These are phyloP conservation scores for Drosophila recens DNA, from an alignment of 2,888 invertebrate species.

Conservation along the genomic window DNA sequence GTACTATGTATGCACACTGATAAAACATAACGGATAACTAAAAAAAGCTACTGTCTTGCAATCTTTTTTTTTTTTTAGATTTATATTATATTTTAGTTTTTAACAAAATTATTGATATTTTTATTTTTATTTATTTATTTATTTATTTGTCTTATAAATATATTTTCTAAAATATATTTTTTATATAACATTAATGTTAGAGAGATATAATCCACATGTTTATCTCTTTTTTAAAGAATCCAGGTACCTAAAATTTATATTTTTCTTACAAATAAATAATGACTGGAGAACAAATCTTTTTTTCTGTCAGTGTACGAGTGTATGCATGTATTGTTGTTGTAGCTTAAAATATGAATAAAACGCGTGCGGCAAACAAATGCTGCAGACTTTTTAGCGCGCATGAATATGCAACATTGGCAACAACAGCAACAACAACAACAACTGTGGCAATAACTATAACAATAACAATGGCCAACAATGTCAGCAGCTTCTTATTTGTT, in stretches of 20 bases:
- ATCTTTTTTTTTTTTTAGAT: neutral
- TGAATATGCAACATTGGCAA: conserved; percentile 52
- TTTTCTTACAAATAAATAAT: too few species aligned
- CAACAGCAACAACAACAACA: conserved; percentile 11
- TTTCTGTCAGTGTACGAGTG: neutral
- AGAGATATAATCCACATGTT: too few species aligned
- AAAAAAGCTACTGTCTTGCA: neutral
- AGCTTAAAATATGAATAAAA: conserved; percentile 28
- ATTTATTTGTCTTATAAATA: too few species aligned
- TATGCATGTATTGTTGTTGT: neutral
- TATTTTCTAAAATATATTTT: too few species aligned
- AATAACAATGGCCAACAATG: conserved; percentile 32
- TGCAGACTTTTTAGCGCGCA: conserved; percentile 51
- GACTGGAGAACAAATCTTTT: too few species aligned
- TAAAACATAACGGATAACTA: neutral
- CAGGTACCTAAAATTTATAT: too few species aligned
- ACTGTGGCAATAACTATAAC: conserved; percentile 15
- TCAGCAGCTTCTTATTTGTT: conserved; percentile 33
- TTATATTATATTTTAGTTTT: too few species aligned
- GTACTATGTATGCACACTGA: neutral
- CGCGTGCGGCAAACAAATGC: conserved; percentile 39
- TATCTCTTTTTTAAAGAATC: too few species aligned
- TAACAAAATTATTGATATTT: too few species aligned
- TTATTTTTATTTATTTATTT: too few species aligned
- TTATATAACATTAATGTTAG: too few species aligned